Percentiles rank a stretch among this genome's conserved stretches.
phyloP scores from a whole-genome alignment of 1,140 invertebrate species.

The Papilio polyxenes region DNA sequence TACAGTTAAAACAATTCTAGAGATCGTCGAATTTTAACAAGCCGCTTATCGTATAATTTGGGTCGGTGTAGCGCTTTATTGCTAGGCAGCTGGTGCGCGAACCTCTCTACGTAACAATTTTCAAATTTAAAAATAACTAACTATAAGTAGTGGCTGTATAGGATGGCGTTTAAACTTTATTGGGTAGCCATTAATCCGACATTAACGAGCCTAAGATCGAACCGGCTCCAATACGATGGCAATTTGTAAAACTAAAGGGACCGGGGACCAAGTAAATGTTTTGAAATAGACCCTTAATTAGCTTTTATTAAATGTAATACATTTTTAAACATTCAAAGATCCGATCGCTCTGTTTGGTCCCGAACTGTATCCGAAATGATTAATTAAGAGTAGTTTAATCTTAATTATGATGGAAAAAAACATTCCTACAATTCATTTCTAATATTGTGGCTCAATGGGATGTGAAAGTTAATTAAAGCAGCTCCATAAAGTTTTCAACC shows the following conservation, averaged over 20 bases:
- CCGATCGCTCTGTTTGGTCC: constrained; percentile 21
- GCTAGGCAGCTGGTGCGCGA: constrained; percentile 59
- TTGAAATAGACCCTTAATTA: constrained; percentile 66
- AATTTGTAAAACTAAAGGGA: constrained; percentile 69
- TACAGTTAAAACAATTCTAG: constrained; percentile 29
- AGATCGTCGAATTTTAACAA: constrained; percentile 59
- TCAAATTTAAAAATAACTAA: constrained; percentile 60
- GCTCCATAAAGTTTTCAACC: background rate
- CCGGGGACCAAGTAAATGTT: constrained; percentile 58
- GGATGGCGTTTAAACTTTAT: constrained; percentile 59
- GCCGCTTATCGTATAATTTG: constrained; percentile 66
- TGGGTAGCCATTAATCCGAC: constrained; percentile 48
- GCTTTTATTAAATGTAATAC: constrained; percentile 59
- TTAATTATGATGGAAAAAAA: constrained; percentile 42
- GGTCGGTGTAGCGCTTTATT: constrained; percentile 51
- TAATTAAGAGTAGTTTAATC: constrained; percentile 41
- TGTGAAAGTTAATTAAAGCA: constrained; percentile 37
- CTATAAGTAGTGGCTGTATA: constrained; percentile 44
- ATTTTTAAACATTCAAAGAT: constrained; percentile 41
- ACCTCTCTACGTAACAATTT: constrained; percentile 64
- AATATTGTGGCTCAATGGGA: constrained; percentile 22
- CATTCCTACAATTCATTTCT: constrained; percentile 25
- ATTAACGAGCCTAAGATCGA: constrained; percentile 55
- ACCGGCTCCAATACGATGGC: constrained; percentile 57
- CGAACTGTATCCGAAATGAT: constrained; percentile 34